A percentile compares a stretch with the other conserved stretches of the same genome.
Conservation (phyloP, 2,888 invertebrate genomes). For the Hypolimnas misippus region DNA sequence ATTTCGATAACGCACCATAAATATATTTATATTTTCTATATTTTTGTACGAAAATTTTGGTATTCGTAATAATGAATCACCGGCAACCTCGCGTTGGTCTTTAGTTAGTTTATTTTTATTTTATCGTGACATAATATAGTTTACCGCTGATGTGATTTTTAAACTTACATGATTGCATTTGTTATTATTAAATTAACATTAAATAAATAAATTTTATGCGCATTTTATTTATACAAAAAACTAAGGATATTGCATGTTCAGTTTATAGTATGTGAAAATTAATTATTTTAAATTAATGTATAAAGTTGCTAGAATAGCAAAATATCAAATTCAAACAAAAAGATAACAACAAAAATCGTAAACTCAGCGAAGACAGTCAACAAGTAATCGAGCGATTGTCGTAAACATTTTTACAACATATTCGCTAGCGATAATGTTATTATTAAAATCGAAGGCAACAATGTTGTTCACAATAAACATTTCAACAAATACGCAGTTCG, state of each 20-base stretch:
- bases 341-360: conserved; percentile 1
- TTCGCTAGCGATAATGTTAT: not conserved
- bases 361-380: conserved; percentile 8
- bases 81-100: conserved; percentile 10
- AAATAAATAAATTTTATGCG: not conserved
- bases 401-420: not conserved
- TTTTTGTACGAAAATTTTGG: not conserved
- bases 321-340: not conserved
- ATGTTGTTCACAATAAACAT: conserved; percentile 48
- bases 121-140: not conserved
- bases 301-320: not conserved
- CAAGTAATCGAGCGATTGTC: not conserved
- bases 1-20: conserved; percentile 3
- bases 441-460: conserved; percentile 45
- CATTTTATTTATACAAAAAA: too few relatives aligned
- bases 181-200: not conserved
- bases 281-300: not conserved
- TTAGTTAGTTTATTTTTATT: conserved; percentile 7
- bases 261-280: too few relatives aligned
- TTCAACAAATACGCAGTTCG: conserved; percentile 67
- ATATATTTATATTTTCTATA: not conserved
- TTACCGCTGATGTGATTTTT: not conserved
- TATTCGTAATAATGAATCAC: conserved; percentile 6
- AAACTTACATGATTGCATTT: not conserved
- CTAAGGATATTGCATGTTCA: too few relatives aligned